Evolutionary conservation across 2,113 vertebrate species (phyloP), one percentile per base, ranked within the genome.

Genomic region (Bombycilla garrulus): DNA sequence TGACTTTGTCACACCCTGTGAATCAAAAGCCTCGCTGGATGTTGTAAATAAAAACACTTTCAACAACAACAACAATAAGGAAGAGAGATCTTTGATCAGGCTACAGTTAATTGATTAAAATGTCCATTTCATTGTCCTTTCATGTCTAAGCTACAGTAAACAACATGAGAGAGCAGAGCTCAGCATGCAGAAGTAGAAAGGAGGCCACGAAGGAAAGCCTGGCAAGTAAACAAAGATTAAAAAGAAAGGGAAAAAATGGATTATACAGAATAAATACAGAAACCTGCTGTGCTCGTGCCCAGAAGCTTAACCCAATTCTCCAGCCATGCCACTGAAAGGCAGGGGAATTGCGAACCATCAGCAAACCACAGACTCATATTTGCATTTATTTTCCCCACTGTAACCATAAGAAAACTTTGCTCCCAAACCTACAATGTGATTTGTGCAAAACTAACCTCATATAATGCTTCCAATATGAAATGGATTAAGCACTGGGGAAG

Each of bases 31-130:
- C 54, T 76, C 89, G 53, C 24, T 67, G 85, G 74, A 64, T 95
- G 65, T 54, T 81, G 57, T 35, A 91, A 94, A 96, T 88, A 96
- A 92, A 96, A 91, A 35, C 54, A 33, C 77, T 91, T 86, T 70
- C 85, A 36, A 60, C 35, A 89, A 88, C 77, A 86, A 67, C 58
- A 89, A 56, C 38, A 88, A 84, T 45, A 50, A 81, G 36, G 70
- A 83, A 71, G 71, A 95, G 90, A 26, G 57, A 81, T 88, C 93
- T 94, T 96, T 96, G 86, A 96, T 96, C 77, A 95, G 74, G 77
- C 61, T 81, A 50, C 36, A 84, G 86, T 95, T 94, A 97, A 94
- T 85, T 89, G 95, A 96, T 94, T 95, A 94, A 90, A 78, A 90
- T 53, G 47, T 84, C 72, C 51, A 69, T 91, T 87, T 87, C 42